Evolutionary conservation across 2,888 invertebrate genomes (phyloP).

Genomic region (Drosophila setosimentum): DNA sequence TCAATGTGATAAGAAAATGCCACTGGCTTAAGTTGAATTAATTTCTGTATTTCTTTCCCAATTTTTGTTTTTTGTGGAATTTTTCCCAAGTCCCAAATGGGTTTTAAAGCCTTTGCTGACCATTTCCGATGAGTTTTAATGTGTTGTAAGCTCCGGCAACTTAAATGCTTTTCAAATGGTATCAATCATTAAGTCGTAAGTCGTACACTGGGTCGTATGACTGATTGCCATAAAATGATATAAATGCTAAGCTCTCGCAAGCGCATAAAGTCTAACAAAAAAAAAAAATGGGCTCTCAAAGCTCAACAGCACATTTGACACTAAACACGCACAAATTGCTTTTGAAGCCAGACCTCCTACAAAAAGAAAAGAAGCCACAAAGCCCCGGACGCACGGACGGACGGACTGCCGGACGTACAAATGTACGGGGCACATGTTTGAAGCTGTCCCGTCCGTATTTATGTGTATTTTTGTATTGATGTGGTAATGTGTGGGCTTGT

Average conservation of each 20-base stretch:
- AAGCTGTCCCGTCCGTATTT: constrained; percentile 44
- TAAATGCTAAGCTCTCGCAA: constrained; percentile 59
- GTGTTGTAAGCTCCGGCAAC: constrained; percentile 55
- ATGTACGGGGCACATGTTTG: constrained; percentile 4
- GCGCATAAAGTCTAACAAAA: constrained; percentile 28
- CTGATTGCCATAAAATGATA: constrained; percentile 68
- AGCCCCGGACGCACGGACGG: constrained; percentile 21
- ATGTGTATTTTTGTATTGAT: constrained; percentile 38
- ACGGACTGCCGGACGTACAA: background rate
- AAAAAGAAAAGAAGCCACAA: constrained; percentile 56
- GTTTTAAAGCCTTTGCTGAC: constrained; percentile 72
- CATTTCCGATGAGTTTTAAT: constrained; percentile 57
- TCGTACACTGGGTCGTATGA: constrained; percentile 50
- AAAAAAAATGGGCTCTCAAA: constrained; percentile 27
- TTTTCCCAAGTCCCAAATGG: constrained; percentile 36
- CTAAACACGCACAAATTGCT: constrained; percentile 79
- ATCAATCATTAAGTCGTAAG: constrained; percentile 69
- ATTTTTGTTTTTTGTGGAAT: background rate
- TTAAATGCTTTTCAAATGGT: constrained; percentile 67
- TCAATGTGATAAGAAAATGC: constrained; percentile 34
- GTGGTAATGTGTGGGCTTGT: constrained; percentile 31
- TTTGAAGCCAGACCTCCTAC: constrained; percentile 61
- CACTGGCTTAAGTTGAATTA: constrained; percentile 8
- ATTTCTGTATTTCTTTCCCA: background rate
- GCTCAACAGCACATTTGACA: constrained; percentile 75